These are phyloP conservation scores for Apocrypta bakeri DNA, from an alignment of 1,140 invertebrate species.

Conservation along the genomic window DNA sequence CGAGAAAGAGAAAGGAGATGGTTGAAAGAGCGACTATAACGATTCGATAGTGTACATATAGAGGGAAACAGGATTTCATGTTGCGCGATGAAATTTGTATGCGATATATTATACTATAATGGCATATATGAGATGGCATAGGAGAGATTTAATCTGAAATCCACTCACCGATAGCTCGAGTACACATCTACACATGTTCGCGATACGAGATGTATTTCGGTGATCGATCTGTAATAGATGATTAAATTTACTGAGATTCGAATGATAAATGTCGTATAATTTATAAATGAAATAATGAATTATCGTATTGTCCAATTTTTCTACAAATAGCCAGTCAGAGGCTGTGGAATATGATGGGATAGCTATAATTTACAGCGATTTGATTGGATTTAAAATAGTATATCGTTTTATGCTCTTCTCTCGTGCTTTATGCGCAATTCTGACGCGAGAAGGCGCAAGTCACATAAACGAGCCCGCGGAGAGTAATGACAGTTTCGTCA, in stretches of 20 bases:
- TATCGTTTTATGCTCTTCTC: neutral
- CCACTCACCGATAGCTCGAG: no score
- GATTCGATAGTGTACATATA: neutral
- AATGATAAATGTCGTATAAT: neutral
- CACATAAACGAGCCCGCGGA: conserved; percentile 7
- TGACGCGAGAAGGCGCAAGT: neutral
- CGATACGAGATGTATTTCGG: neutral
- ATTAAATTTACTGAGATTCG: neutral
- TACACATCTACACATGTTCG: no score
- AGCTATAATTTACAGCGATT: conserved; percentile 50
- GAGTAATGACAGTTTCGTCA: conserved; percentile 36
- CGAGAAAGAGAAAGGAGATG: conserved; percentile 32
- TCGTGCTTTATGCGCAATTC: conserved; percentile 6
- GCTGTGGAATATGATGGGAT: neutral
- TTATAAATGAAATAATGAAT: neutral
- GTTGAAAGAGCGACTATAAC: neutral
- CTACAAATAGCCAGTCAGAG: neutral
- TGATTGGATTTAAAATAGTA: conserved; percentile 53
- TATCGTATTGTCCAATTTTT: neutral
- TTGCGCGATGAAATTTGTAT: conserved; percentile 9
- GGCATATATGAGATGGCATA: neutral
- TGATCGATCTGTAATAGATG: neutral
- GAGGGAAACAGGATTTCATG: neutral
- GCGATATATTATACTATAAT: neutral
- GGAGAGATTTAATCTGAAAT: no score